Percentiles rank a stretch among this genome's conserved stretches.
These are phyloP conservation scores for Actenoides hombroni DNA, from an alignment of 2,113 vertebrate genomes.

Conservation along the genomic window DNA sequence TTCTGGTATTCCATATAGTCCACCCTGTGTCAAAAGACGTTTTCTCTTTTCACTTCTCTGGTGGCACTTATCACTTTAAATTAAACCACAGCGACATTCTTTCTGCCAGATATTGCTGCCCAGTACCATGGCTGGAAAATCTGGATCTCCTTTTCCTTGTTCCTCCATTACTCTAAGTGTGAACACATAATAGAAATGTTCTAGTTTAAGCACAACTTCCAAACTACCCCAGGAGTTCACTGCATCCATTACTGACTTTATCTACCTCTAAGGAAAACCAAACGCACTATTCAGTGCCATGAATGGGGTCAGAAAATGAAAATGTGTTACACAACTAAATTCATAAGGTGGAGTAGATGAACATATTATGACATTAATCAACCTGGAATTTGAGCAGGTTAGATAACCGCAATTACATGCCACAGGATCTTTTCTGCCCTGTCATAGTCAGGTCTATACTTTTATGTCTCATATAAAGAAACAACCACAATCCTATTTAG, in stretches of 20 bases:
- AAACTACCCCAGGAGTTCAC: not conserved
- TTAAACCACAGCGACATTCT: rapidly evolving
- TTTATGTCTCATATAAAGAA: not conserved
- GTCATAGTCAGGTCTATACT: not conserved
- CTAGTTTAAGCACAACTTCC: not conserved
- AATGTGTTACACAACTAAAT: not conserved
- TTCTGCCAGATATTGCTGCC: not conserved
- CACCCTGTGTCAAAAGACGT: not conserved
- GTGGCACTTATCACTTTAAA: not conserved
- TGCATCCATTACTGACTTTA: not conserved
- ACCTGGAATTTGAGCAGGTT: not conserved
- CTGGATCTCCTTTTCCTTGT: not conserved
- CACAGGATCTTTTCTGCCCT: not conserved
- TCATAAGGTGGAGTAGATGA: not conserved
- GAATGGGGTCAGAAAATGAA: not conserved
- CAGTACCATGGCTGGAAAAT: not conserved
- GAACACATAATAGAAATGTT: not conserved
- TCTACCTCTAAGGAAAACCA: not conserved
- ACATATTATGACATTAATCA: not conserved
- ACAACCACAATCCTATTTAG: not conserved
- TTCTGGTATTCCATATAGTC: not conserved
- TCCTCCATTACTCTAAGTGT: not conserved
- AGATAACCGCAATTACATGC: not conserved
- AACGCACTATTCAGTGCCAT: not conserved
- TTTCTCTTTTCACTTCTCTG: not conserved